Evolutionary conservation across 2,797 vertebrate species (phyloP).

Genomic region (Bufotes viridis): DNA sequence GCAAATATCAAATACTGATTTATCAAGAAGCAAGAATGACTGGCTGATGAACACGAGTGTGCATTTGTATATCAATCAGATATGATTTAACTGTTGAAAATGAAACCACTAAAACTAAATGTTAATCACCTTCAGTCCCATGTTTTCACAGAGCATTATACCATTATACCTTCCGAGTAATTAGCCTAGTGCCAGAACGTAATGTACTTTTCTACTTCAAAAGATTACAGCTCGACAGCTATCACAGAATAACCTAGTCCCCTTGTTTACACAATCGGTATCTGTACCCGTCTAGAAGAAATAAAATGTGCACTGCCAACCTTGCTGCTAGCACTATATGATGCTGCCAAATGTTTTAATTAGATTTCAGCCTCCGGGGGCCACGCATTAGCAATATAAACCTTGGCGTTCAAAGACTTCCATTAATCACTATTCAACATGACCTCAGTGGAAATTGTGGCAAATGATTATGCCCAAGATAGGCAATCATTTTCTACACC

Average conservation of each 20-base stretch:
- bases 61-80: not conserved
- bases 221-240: slow-evolving; percentile 29
- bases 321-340: slow-evolving; percentile 26
- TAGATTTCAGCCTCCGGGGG: slow-evolving; percentile 45
- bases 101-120: not conserved
- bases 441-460: slow-evolving; percentile 40
- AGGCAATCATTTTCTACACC: not conserved
- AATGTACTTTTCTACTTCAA: slow-evolving; percentile 54
- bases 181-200: slow-evolving; percentile 30
- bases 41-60: not conserved
- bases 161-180: slow-evolving; percentile 36
- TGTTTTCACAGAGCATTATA: slow-evolving; percentile 24
- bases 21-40: too few relatives aligned
- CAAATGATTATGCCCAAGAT: not conserved
- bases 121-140: not conserved
- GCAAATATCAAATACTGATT: not conserved
- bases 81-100: not conserved
- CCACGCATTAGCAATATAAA: slow-evolving; percentile 41
- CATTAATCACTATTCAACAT: slow-evolving; percentile 47
- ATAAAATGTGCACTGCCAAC: slow-evolving; percentile 42
- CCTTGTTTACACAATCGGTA: slow-evolving; percentile 39
- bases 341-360: slow-evolving; percentile 62
- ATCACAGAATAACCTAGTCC: slow-evolving; percentile 47
- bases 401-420: slow-evolving; percentile 25
- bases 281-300: slow-evolving; percentile 44